Evolutionary conservation across 2,888 invertebrate genomes (phyloP).

Genomic region (Caenorhabditis japonica): DNA sequence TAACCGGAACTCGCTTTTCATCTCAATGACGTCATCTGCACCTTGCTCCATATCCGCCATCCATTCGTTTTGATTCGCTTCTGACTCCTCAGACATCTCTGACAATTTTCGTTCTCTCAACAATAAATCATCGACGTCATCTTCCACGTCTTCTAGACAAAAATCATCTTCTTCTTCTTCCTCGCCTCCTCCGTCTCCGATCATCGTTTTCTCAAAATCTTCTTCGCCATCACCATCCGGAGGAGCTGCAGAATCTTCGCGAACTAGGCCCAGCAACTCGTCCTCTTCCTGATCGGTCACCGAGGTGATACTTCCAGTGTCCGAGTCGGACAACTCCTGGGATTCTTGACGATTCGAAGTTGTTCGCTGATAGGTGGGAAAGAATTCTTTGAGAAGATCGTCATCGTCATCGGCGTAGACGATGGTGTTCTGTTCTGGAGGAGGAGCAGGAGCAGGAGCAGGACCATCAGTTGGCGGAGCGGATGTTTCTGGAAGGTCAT

Average conservation of each 20-base stretch:
- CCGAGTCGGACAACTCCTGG: background rate
- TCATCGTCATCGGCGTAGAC: no score
- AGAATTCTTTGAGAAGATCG: conserved; percentile 25
- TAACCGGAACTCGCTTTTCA: conserved; percentile 12
- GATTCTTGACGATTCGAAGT: background rate
- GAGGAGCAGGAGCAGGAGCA: no score
- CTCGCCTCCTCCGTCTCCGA: background rate
- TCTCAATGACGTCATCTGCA: background rate
- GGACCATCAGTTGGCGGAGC: no score
- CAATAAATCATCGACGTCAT: conserved; percentile 18
- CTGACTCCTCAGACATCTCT: background rate
- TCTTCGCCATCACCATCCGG: conserved; percentile 9
- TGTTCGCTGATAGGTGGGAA: conserved; percentile 5
- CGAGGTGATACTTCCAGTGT: background rate
- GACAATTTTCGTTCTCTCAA: conserved; percentile 1
- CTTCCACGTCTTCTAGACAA: conserved; percentile 29
- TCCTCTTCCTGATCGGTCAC: conserved; percentile 26
- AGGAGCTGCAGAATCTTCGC: conserved; percentile 10
- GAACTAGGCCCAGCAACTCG: conserved; percentile 11
- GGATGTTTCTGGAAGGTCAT: no score
- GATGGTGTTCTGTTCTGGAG: no score
- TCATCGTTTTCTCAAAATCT: background rate
- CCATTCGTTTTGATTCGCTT: background rate
- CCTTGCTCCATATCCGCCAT: background rate
- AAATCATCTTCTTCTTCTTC: conserved; percentile 11